Evolutionary conservation across 2,113 vertebrate genomes (phyloP), one percentile per base, ranked within the genome.

Genomic region (Paratilapia polleni): DNA sequence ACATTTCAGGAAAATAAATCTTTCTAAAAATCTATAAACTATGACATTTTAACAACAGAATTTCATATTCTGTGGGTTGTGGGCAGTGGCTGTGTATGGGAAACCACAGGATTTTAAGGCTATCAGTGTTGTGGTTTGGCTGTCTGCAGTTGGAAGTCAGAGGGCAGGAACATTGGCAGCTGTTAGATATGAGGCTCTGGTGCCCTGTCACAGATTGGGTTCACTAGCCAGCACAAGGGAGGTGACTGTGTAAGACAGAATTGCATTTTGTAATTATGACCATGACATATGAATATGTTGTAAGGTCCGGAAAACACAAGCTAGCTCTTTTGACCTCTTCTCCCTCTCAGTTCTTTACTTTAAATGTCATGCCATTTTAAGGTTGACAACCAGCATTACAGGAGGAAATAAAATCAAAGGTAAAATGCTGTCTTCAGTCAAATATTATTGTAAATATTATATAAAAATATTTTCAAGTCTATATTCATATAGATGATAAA

Each of bases 21-120:
- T 75, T 80, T 78, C 66, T 61, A 77, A 74, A 59, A 86, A 91
- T 88, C 89, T 56, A 92, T 92, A 86, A 81, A 83, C 81, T 47
- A 11, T 93, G 90, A 91, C 88, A 90, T 94, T 93, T 93, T 80
- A 89, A 4, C 61, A 34, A 63, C 24, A 13, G 43, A 77, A 31
- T 73, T 84, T 84, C 20, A 84, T 74, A 68, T 74, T 89, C n/a
- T 64, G 24, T 58, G 19, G 24, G 83, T 86, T 15, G 19, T 26
- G 12, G 76, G 34, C 13, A 41, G 38, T 31, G 15, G 8, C 17
- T 74, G 60, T 47, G 14, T 77, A n/a, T 41, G 79, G 73, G 73
- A 76, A 66, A 9, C 26, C 0, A 52, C 80, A 34, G 63, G 52
- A 63, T 81, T 8, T 47, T 10, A 38, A 57, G 64, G 58, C 17